phyloP scores from a whole-genome alignment of 2,888 invertebrate species.

The Tineola bisselliella region DNA sequence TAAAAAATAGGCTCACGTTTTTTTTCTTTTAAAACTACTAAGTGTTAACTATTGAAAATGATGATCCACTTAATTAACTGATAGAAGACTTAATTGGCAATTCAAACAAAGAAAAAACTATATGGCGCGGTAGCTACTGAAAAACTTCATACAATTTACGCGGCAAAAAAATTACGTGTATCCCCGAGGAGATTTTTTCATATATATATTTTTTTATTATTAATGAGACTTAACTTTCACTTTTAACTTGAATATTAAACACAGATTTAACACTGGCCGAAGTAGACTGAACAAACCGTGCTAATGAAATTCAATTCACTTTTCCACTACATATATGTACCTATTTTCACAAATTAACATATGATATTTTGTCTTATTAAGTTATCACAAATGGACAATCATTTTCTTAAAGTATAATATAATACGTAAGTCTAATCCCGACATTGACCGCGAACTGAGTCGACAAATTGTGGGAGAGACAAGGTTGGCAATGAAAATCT shows the following conservation, averaged over 20 bases:
- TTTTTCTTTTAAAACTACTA: neutral
- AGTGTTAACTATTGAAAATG: neutral
- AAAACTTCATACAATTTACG: neutral
- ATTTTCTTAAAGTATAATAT: neutral
- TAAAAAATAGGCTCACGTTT: neutral
- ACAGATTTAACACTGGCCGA: slow-evolving; percentile 1
- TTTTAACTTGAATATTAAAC: neutral
- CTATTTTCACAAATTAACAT: neutral
- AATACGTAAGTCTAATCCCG: neutral
- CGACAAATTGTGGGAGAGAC: neutral
- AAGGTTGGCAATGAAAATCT: slow-evolving; percentile 6
- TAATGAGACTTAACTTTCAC: slow-evolving; percentile 6
- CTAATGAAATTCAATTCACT: neutral
- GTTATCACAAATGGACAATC: neutral
- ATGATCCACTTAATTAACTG: neutral
- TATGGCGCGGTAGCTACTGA: neutral
- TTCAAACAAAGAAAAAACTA: neutral
- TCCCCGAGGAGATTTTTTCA: neutral
- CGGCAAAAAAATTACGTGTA: neutral
- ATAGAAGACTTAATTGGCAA: neutral
- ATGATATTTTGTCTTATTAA: neutral
- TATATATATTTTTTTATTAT: neutral
- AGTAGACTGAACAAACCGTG: neutral
- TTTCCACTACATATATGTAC: neutral
- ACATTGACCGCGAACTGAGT: neutral